phyloP scores from a whole-genome alignment of 1,140 invertebrate genomes.

The Eupeodes corollae region DNA sequence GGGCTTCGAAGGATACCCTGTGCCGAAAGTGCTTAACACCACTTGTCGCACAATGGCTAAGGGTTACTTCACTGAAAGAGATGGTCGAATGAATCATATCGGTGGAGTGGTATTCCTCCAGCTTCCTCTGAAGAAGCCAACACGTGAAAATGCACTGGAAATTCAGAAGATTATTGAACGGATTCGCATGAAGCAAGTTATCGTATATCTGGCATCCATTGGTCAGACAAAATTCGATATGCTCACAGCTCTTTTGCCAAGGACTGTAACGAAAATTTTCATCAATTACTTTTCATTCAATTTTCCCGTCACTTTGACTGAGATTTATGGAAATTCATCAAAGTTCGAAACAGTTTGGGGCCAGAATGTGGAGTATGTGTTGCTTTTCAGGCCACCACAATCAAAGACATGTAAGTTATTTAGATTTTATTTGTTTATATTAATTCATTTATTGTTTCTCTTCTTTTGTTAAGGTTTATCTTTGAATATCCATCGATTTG shows the following conservation, averaged over 20 bases:
- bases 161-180: slow-evolving; percentile 48
- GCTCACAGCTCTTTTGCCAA: slow-evolving; percentile 54
- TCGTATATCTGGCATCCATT: slow-evolving; percentile 55
- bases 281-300: slow-evolving; percentile 59
- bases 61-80: slow-evolving; percentile 27
- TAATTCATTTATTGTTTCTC: neutral
- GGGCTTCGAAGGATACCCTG: slow-evolving; percentile 15
- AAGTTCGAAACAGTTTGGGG: slow-evolving; percentile 48
- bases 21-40: slow-evolving; percentile 36
- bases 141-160: slow-evolving; percentile 23
- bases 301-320: slow-evolving; percentile 60
- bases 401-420: slow-evolving; percentile 60
- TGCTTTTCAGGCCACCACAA: slow-evolving; percentile 71
- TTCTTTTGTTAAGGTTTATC: slow-evolving; percentile 49
- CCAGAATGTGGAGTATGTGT: slow-evolving; percentile 50
- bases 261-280: slow-evolving; percentile 51
- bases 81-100: slow-evolving; percentile 20
- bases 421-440: neutral
- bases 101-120: slow-evolving; percentile 39
- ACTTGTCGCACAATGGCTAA: slow-evolving; percentile 39
- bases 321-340: slow-evolving; percentile 43
- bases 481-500: slow-evolving; percentile 61
- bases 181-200: slow-evolving; percentile 49
- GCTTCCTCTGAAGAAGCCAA: slow-evolving; percentile 37
- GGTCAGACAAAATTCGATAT: slow-evolving; percentile 54